A percentile compares a stretch with the other conserved stretches of the same genome.
Evolutionary conservation across 2,797 vertebrate species (phyloP).

Genomic region (Gymnopithys bicolor): DNA sequence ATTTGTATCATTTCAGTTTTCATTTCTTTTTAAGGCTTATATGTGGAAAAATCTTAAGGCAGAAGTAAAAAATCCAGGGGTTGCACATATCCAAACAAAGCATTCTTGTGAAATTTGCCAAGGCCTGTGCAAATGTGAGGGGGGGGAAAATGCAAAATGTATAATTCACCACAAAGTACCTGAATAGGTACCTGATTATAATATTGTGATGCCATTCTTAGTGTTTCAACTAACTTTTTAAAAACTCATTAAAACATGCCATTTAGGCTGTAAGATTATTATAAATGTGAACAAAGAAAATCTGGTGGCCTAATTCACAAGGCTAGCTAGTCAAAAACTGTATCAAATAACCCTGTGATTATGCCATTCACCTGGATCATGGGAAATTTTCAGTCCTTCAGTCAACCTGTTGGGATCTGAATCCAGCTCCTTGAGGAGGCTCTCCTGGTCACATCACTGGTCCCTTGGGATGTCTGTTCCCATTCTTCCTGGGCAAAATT

Average conservation of each 20-base stretch:
- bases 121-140: neutral
- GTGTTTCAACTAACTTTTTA: neutral
- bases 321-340: rapidly evolving
- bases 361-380: neutral
- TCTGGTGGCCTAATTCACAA: neutral
- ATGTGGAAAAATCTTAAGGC: neutral
- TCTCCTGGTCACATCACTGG: neutral
- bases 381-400: neutral
- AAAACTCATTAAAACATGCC: neutral
- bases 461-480: neutral
- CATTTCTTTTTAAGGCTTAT: neutral
- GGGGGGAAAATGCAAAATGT: neutral
- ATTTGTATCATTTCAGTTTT: neutral
- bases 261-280: neutral
- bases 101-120: neutral
- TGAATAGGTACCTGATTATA: neutral
- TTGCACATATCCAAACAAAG: neutral
- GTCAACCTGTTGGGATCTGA: neutral
- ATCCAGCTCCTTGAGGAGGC: neutral
- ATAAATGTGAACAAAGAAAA: neutral
- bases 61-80: neutral
- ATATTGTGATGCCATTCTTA: neutral
- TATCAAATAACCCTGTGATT: neutral
- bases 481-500: neutral
- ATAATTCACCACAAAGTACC: neutral